A percentile compares a stretch with the other conserved stretches of the same genome.
phyloP scores from a whole-genome alignment of 1,140 invertebrate genomes.

The Hycleus cichorii region DNA sequence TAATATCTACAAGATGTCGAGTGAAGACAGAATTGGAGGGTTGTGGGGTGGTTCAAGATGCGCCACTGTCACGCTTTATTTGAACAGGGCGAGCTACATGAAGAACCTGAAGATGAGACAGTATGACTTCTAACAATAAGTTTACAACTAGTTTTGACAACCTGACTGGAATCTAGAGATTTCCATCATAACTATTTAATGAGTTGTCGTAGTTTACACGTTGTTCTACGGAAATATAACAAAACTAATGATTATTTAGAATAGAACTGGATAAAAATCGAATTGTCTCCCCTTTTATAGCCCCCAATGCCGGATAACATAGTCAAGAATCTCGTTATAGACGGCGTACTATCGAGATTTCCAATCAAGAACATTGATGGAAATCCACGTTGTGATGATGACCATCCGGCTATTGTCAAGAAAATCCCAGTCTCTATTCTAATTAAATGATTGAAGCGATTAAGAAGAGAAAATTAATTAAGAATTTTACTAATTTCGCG shows the following conservation, averaged over 20 bases:
- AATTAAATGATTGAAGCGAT: no score
- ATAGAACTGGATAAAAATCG: no score
- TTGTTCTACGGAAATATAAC: no score
- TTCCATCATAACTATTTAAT: no score
- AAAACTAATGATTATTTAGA: no score
- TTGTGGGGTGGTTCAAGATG: background rate
- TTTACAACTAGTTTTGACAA: conserved; percentile 17
- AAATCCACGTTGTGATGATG: conserved; percentile 18
- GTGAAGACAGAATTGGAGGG: background rate
- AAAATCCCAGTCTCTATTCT: background rate
- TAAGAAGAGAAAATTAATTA: no score
- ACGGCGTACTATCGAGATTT: background rate
- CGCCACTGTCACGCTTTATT: conserved; percentile 13
- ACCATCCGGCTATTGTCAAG: conserved; percentile 16
- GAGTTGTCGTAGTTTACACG: no score
- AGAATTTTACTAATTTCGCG: background rate
- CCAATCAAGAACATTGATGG: conserved; percentile 10
- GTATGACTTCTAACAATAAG: conserved; percentile 15
- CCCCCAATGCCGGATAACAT: no score
- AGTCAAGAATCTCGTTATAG: no score
- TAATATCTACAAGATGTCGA: conserved; percentile 16
- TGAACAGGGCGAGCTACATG: conserved; percentile 1
- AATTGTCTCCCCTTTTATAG: no score
- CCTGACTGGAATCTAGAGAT: conserved; percentile 7
- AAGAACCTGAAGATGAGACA: no score